Base-by-base conservation (phyloP, 2,797 vertebrate species). In the Peromyscus nudipes region DNA sequence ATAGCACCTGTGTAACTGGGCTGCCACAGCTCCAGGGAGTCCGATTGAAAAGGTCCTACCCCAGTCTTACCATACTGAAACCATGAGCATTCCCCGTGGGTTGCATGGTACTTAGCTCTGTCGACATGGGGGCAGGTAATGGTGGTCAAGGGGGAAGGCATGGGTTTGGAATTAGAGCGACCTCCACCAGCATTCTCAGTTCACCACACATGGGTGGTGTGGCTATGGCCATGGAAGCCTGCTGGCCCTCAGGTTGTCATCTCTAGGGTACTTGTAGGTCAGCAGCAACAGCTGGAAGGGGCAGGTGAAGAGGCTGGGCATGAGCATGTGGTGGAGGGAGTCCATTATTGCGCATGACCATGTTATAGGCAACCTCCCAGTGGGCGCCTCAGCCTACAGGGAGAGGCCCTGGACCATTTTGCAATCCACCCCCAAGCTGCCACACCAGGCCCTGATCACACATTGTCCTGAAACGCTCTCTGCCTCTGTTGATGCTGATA, bases 391-490 rank as follows among this genome's bases (percentile, higher is more conserved):
- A 27, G 69, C 27, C n/a, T 76, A 40, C 5, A 6, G 29, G 79
- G 49, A 75, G 73, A 23, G 85, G 91, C 84, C 49, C 49, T 4
- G 80, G 94, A 88, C 73, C 1, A 0, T 60, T 79, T 12, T 43
- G 40, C 75, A 71, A 85, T 43, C 89, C 31, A 7, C 83, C 76
- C 81, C 57, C 8, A 1, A 91, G 89, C 93, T 86, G 94, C 87
- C 95, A 73, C 16, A 0, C 86, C 21, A 65, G 92, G 82, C 75
- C 29, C 13, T 5, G 60, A 52, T 89, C 94, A 55, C 85, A 52
- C 1, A 0, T 65, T 65, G 77, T 97, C 97, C 96, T 65, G 52
- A 94, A 82, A 83, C 0, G 95, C 97, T 83, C 95, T 69, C 93
- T 89, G 95, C 88, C 91, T 79, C 94, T 62, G 55, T 82, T 5